These are phyloP conservation scores for Xestia rhomboidea DNA, from an alignment of 2,888 invertebrate species.

Conservation along the genomic window DNA sequence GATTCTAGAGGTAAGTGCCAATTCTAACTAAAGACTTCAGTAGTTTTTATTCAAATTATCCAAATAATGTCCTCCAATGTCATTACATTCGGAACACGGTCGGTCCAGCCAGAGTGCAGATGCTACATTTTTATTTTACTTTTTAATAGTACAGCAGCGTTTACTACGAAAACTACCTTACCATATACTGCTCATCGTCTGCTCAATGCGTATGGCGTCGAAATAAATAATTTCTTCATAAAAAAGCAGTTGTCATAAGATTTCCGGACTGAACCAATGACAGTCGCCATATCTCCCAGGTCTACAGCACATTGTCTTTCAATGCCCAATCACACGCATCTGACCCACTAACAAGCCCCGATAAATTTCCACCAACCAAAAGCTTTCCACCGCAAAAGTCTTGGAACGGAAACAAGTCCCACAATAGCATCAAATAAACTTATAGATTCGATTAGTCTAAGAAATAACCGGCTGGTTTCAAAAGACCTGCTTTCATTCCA, in stretches of 20 bases:
- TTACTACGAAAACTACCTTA: neutral
- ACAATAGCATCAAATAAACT: conserved; percentile 65
- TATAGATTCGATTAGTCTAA: conserved; percentile 42
- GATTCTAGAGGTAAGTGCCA: neutral
- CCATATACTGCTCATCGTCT: neutral
- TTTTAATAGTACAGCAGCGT: neutral
- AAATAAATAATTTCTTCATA: neutral
- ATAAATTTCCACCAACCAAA: conserved; percentile 23
- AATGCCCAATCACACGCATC: neutral
- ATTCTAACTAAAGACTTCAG: neutral
- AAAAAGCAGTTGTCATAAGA: neutral
- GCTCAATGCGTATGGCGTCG: neutral
- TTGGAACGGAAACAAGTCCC: conserved; percentile 50
- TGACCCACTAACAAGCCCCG: conserved; percentile 11
- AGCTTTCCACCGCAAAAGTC: conserved; percentile 49
- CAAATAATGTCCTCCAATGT: no score
- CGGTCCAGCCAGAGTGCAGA: neutral
- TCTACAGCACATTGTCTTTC: conserved; percentile 8
- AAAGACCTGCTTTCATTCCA: conserved; percentile 70
- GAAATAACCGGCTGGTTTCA: conserved; percentile 74
- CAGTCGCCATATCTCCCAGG: neutral
- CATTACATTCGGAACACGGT: no score
- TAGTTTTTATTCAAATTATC: neutral
- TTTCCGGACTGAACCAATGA: conserved; percentile 7
- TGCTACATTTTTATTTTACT: neutral